A percentile compares a stretch with the other conserved stretches of the same genome.
These are phyloP conservation scores for Probosciger aterrimus DNA, from an alignment of 2,113 vertebrate genomes.

Conservation along the genomic window DNA sequence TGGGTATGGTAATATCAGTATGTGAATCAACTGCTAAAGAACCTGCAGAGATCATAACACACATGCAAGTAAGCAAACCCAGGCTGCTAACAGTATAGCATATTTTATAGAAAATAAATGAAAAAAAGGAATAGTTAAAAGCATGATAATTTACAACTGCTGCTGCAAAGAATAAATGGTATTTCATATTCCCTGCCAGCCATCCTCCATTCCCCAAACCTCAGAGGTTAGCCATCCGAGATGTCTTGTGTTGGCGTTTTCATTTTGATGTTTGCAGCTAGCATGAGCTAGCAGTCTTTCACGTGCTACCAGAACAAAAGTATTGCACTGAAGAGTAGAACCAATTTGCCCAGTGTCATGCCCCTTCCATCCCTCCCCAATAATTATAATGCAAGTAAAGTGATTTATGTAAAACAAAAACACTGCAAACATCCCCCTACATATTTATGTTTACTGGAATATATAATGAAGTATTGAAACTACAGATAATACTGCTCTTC, in stretches of 20 bases:
- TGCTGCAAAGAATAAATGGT: neutral
- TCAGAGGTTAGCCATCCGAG: neutral
- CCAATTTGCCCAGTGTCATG: neutral
- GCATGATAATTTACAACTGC: neutral
- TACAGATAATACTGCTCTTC: neutral
- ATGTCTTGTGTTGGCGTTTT: neutral
- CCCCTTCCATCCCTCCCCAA: neutral
- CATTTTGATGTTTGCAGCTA: neutral
- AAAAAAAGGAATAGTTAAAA: neutral
- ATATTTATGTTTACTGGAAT: neutral
- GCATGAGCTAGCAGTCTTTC: neutral
- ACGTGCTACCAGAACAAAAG: neutral
- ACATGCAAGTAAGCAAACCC: neutral
- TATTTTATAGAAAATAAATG: neutral
- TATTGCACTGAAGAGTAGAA: neutral
- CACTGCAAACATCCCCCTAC: neutral
- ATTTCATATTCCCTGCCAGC: neutral
- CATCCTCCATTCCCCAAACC: neutral
- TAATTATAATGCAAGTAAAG: neutral
- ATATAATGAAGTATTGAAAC: neutral
- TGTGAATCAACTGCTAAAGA: neutral
- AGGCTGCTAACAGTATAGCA: neutral
- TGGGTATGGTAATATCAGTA: neutral
- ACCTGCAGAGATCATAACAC: neutral
- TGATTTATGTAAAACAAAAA: neutral